phyloP scores from a whole-genome alignment of 2,113 vertebrate genomes.

The Thymallus thymallus region DNA sequence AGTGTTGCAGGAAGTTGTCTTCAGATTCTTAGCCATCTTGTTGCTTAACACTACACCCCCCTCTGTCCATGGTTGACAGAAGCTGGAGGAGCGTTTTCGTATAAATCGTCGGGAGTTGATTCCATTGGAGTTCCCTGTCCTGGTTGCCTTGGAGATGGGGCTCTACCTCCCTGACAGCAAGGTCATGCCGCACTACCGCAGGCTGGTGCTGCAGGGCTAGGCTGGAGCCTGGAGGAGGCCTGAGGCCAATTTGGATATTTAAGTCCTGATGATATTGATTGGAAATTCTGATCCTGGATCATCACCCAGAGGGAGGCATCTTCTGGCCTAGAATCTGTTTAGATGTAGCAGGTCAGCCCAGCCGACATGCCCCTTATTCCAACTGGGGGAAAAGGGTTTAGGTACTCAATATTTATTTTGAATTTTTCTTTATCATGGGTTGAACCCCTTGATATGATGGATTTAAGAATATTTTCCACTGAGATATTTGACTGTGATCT shows the following conservation, averaged over 20 bases:
- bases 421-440: background rate
- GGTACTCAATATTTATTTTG: background rate
- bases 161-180: conserved; percentile 95
- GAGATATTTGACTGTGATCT: background rate
- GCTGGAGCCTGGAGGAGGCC: background rate
- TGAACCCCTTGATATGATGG: background rate
- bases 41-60: too few relatives aligned
- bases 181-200: conserved; percentile 94
- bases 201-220: conserved; percentile 86
- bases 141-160: conserved; percentile 96
- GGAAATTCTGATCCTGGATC: background rate
- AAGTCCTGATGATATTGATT: background rate
- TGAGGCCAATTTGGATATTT: background rate
- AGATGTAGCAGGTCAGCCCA: background rate
- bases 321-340: background rate
- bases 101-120: conserved; percentile 92
- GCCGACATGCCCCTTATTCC: background rate
- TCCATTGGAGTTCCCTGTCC: conserved; percentile 90
- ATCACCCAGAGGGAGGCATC: background rate
- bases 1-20: too few relatives aligned
- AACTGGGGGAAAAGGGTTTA: background rate
- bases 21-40: background rate
- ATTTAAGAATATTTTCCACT: background rate
- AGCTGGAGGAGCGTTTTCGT: conserved; percentile 94
- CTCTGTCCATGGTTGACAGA: conserved; percentile 68